Conservation (phyloP, 35 echinoderm and acorn worm species). For the Ophioderma brevispina region DNA sequence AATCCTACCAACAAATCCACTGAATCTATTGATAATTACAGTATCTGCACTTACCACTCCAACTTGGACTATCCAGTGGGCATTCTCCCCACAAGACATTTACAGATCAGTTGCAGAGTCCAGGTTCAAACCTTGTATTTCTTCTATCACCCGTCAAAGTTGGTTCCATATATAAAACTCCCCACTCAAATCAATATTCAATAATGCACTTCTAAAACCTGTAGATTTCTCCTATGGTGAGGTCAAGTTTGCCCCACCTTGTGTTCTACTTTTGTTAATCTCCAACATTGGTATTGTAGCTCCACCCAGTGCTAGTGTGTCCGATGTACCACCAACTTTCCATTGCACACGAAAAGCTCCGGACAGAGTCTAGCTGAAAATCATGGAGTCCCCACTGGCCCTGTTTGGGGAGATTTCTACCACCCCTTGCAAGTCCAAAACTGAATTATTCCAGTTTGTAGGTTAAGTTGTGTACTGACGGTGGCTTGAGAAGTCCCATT, state of each 20-base stretch:
- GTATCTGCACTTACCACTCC: constrained; percentile 64
- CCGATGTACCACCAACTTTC: not conserved
- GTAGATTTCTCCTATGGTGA: constrained; percentile 16
- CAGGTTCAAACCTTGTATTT: constrained; percentile 28
- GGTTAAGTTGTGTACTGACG: constrained; percentile 33
- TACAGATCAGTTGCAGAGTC: not conserved
- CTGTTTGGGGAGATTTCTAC: constrained; percentile 56
- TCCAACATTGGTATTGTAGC: constrained; percentile 26
- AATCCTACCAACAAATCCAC: not conserved
- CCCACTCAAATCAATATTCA: constrained; percentile 36
- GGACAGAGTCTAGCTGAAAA: not conserved
- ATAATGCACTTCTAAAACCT: constrained; percentile 24
- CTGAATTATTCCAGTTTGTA: constrained; percentile 13
- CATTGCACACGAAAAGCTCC: constrained; percentile 20
- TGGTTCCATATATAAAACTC: constrained; percentile 21
- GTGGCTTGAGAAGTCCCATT: constrained; percentile 41
- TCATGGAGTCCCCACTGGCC: constrained; percentile 43
- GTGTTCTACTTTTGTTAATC: constrained; percentile 30
- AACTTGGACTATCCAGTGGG: constrained; percentile 21
- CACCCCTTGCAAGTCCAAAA: constrained; percentile 79
- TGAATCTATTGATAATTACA: not conserved
- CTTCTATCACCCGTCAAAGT: constrained; percentile 70
- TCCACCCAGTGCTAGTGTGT: not conserved
- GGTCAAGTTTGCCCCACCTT: not conserved
- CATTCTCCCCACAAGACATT: constrained; percentile 62